Percentiles rank a stretch among this genome's conserved stretches.
These are phyloP conservation scores for Callionymus lyra DNA, from an alignment of 2,113 vertebrate species.

Conservation along the genomic window DNA sequence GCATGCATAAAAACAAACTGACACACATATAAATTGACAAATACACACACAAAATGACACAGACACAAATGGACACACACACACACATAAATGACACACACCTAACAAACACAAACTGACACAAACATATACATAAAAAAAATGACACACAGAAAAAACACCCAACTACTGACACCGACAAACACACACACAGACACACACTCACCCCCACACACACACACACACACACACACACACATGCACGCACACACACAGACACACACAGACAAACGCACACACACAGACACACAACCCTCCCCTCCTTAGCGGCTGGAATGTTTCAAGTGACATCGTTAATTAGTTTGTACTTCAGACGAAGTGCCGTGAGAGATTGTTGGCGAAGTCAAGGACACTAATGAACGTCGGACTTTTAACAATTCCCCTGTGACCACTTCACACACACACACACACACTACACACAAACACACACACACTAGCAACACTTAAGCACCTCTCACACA, in stretches of 20 bases:
- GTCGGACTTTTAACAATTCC: constrained; percentile 70
- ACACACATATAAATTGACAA: constrained; percentile 2
- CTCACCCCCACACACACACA: constrained; percentile 10
- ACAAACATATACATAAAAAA: too few relatives aligned
- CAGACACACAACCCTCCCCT: constrained; percentile 43
- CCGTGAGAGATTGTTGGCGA: constrained; percentile 70
- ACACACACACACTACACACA: constrained; percentile 16
- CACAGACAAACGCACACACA: constrained; percentile 12
- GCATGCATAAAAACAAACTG: too few relatives aligned
- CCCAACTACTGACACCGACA: too few relatives aligned
- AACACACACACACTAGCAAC: constrained; percentile 68
- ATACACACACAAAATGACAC: constrained; percentile 11
- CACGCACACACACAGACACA: constrained; percentile 4
- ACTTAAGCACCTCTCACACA: background rate
- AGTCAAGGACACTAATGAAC: constrained; percentile 75
- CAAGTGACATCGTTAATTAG: constrained; percentile 66
- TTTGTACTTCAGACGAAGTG: constrained; percentile 57
- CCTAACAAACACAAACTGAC: too few relatives aligned
- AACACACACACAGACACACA: too few relatives aligned
- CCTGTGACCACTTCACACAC: constrained; percentile 11
- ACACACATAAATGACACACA: too few relatives aligned
- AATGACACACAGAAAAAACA: constrained; percentile 5
- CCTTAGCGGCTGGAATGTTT: constrained; percentile 68
- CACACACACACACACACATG: constrained; percentile 10
- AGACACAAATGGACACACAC: constrained; percentile 13